phyloP scores from a whole-genome alignment of 2,888 invertebrate genomes.

The Stenichneumon culpator region DNA sequence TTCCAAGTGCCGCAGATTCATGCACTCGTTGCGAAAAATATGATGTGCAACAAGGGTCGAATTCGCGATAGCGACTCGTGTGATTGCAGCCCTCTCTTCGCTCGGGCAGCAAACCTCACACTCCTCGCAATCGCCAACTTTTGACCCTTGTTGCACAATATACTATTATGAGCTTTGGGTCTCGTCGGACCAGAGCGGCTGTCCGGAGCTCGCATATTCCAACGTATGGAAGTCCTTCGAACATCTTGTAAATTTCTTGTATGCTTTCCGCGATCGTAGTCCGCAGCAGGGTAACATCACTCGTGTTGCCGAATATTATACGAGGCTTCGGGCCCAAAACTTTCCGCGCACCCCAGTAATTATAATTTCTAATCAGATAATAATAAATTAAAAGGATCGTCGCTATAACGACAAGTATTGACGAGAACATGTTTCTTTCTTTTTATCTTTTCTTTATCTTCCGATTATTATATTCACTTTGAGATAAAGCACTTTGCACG shows the following conservation, averaged over 20 bases:
- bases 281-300: conserved; percentile 71
- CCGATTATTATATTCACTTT: neutral
- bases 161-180: conserved; percentile 78
- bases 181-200: conserved; percentile 74
- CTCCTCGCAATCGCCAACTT: too few species aligned
- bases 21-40: too few species aligned
- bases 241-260: conserved; percentile 73
- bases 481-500: neutral
- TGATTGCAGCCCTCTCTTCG: too few species aligned
- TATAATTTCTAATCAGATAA: conserved; percentile 75
- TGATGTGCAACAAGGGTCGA: too few species aligned
- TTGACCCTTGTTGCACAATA: too few species aligned
- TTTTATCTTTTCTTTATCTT: neutral
- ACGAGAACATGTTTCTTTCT: conserved; percentile 49
- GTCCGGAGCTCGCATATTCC: conserved; percentile 77
- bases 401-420: conserved; percentile 37
- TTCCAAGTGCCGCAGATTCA: too few species aligned
- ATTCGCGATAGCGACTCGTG: too few species aligned
- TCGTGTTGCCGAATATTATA: conserved; percentile 81
- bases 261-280: conserved; percentile 71
- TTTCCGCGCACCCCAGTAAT: conserved; percentile 81
- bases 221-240: conserved; percentile 69
- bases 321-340: conserved; percentile 77
- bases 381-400: conserved; percentile 61
- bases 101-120: too few species aligned